phyloP scores from a whole-genome alignment of 2,797 vertebrate species.

The Sarcoramphus papa region DNA sequence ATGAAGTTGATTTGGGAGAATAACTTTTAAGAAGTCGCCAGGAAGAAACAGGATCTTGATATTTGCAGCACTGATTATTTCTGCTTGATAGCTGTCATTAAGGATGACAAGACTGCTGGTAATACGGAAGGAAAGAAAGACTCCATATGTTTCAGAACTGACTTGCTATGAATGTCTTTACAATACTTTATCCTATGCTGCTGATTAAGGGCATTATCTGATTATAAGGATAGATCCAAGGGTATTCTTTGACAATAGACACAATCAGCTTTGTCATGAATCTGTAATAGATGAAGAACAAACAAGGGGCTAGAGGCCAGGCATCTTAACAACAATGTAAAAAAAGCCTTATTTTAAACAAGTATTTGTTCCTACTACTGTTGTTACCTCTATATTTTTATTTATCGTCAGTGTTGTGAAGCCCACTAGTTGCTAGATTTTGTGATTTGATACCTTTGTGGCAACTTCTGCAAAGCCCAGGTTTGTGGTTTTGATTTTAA shows the following conservation, averaged over 20 bases:
- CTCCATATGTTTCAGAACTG: not conserved
- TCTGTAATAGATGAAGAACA: constrained; percentile 18
- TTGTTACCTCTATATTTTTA: not conserved
- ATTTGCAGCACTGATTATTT: constrained; percentile 7
- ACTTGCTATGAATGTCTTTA: constrained; percentile 33
- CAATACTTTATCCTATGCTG: constrained; percentile 22
- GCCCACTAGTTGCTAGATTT: not conserved
- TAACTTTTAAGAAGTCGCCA: not conserved
- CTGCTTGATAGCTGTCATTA: not conserved
- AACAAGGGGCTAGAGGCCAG: not conserved
- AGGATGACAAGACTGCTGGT: not conserved
- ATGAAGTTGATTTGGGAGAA: not conserved
- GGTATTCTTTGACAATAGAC: constrained; percentile 11
- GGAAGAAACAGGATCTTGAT: not conserved
- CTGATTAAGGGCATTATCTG: constrained; percentile 50
- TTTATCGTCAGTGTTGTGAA: not conserved
- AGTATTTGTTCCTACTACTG: not conserved
- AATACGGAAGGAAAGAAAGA: not conserved
- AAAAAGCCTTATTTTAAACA: constrained; percentile 55
- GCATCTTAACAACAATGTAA: constrained; percentile 8
- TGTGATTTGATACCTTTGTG: not conserved
- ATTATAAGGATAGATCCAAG: not conserved
- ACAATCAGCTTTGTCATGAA: constrained; percentile 13
- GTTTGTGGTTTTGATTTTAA: constrained; percentile 13
- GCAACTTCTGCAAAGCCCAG: not conserved